Base-by-base conservation (phyloP, 2,888 invertebrate species). In the Diabrotica balteata region DNA sequence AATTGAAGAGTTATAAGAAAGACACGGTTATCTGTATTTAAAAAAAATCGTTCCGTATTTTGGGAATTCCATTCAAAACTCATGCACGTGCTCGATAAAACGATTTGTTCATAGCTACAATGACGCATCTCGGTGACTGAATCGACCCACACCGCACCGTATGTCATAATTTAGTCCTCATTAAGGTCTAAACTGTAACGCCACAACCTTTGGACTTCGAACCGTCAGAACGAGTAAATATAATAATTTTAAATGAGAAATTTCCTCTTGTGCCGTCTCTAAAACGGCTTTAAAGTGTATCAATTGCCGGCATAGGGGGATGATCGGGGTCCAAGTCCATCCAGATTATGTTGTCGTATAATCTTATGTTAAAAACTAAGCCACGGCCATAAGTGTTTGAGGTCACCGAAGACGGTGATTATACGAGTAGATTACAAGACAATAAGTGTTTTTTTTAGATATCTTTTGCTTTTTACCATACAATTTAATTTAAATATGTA, bases 81-180 rank as follows among this genome's bases (percentile, higher is more conserved):
- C 3, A 60, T 53, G 43, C 47, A 61, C 68, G 52, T 52, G 52
- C 52, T 52, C 7, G 17, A 4, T 17, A 17, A 52, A 57, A 45
- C 7, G 9, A 57, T 8, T 42, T 8, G 55, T 45, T 44, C n/a
- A 43, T 57, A 17, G 43, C 55, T 11, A 49, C 54, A 42, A 55
- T 63, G 54, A 63, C 63, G 43, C 63, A 63, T 50, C 49, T 8
- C n/a, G 11, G 55, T 10, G 10, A 43, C 9, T 49, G 49, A 43
- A 22, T 53, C 62, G 42, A 51, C 62, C 62, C 62, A 62, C 62
- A 54, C 54, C 46, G 47, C 32, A 53, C 47, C 51, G 54, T 46
- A 54, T 63, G 49, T 55, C 45, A 63, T 49, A 74, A 74, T 72
- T 71, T 70, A 70, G 67, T 54, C 50, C 68, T 61, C 66, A 64